These are phyloP conservation scores for Dinoponera quadriceps DNA, from an alignment of 1,140 invertebrate genomes.

Conservation along the genomic window DNA sequence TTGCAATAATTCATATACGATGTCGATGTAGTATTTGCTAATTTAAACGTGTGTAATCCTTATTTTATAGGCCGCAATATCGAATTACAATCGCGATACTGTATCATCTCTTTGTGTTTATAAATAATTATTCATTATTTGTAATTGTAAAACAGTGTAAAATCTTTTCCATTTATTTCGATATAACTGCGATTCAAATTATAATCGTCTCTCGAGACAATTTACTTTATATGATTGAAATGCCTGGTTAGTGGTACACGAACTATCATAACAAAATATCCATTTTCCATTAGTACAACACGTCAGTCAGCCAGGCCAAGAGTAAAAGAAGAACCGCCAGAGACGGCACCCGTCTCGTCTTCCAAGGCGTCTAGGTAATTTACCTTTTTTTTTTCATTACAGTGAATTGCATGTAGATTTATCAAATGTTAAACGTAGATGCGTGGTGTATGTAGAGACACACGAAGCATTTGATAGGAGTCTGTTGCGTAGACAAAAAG, in stretches of 20 bases:
- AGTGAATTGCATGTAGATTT: constrained; percentile 81
- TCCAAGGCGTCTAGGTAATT: constrained; percentile 86
- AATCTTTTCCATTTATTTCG: constrained; percentile 18
- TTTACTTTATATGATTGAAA: constrained; percentile 53
- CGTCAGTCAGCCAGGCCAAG: constrained; percentile 87
- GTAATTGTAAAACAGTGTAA: constrained; percentile 25
- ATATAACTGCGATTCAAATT: background rate
- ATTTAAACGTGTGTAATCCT: background rate
- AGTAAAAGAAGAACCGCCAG: constrained; percentile 86
- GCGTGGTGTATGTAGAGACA: background rate
- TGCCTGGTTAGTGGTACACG: constrained; percentile 68
- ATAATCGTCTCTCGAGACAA: background rate
- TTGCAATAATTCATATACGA: background rate
- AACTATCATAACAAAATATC: constrained; percentile 84
- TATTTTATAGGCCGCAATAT: background rate
- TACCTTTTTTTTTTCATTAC: constrained; percentile 80
- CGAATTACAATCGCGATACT: constrained; percentile 13
- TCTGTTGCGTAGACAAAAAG: background rate
- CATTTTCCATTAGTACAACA: constrained; percentile 88
- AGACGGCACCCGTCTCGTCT: constrained; percentile 86
- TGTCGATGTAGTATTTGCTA: background rate
- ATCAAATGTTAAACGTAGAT: constrained; percentile 1
- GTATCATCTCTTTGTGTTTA: background rate
- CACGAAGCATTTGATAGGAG: background rate
- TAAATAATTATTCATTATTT: constrained; percentile 37